Evolutionary conservation across 2,888 invertebrate genomes (phyloP).

Genomic region (Brachylomia viminalis): DNA sequence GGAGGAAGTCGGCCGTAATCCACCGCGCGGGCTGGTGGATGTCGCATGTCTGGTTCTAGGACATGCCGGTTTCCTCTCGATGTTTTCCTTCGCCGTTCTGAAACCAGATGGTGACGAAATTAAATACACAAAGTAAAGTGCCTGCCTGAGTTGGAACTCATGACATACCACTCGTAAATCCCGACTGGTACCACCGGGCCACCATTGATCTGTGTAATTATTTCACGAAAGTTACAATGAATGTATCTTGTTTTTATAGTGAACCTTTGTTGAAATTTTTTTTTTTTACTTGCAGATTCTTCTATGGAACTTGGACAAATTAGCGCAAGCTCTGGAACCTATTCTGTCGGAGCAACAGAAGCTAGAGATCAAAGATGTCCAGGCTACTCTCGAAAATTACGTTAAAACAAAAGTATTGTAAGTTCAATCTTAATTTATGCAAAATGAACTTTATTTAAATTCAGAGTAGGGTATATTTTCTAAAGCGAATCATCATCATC

Average conservation of each 20-base stretch:
- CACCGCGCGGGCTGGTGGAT: not conserved
- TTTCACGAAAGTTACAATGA: not conserved
- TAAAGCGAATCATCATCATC: not conserved
- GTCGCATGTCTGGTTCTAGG: not conserved
- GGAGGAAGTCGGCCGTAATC: too few relatives aligned
- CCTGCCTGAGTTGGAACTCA: not conserved
- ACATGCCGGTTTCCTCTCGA: not conserved
- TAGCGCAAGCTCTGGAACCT: conserved; percentile 87
- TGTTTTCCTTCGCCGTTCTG: not conserved
- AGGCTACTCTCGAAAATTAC: conserved; percentile 76
- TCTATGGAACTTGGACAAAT: conserved; percentile 91
- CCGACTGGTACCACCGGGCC: not conserved
- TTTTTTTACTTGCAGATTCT: conserved; percentile 75
- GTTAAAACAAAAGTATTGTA: conserved; percentile 80
- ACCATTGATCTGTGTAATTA: not conserved
- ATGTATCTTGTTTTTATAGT: not conserved
- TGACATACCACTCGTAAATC: not conserved
- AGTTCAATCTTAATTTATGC: conserved; percentile 60
- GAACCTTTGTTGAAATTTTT: not conserved
- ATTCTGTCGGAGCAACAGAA: conserved; percentile 79
- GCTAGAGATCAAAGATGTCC: conserved; percentile 74
- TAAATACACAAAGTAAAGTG: not conserved
- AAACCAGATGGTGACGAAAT: not conserved
- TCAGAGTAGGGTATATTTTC: not conserved
- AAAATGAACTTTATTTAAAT: not conserved